Percentiles rank a stretch among this genome's conserved stretches.
These are phyloP conservation scores for Eremobia ochroleuca DNA, from an alignment of 2,888 invertebrate species.

Conservation along the genomic window DNA sequence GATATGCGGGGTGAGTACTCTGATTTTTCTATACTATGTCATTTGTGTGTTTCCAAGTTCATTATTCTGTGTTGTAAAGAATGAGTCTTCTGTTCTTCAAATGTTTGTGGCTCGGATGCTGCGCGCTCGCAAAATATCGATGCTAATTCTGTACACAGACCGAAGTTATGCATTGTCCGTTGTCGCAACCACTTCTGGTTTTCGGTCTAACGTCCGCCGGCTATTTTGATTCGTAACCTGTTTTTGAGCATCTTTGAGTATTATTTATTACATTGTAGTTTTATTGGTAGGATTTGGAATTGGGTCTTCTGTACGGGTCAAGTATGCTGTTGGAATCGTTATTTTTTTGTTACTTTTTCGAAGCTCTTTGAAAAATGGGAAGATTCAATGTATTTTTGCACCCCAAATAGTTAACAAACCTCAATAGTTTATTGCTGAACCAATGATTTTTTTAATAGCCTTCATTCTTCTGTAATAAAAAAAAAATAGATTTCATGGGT, in stretches of 20 bases:
- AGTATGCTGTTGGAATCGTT: background rate
- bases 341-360: background rate
- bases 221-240: constrained; percentile 78
- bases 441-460: background rate
- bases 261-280: constrained; percentile 52
- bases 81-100: constrained; percentile 42
- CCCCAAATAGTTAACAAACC: background rate
- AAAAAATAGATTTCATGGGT: background rate
- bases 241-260: constrained; percentile 70
- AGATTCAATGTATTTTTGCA: background rate
- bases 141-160: constrained; percentile 86
- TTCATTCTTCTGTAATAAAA: background rate
- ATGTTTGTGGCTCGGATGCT: constrained; percentile 61
- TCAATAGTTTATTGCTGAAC: background rate
- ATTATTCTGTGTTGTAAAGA: background rate
- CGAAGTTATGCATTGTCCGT: constrained; percentile 86
- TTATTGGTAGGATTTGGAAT: constrained; percentile 37
- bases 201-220: constrained; percentile 77
- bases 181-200: constrained; percentile 84
- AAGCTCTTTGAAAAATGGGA: background rate
- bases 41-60: background rate
- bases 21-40: background rate
- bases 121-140: constrained; percentile 81
- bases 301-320: constrained; percentile 30
- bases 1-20: background rate